Base-by-base conservation (phyloP, 2,113 vertebrate genomes). In the Platichthys stellatus region DNA sequence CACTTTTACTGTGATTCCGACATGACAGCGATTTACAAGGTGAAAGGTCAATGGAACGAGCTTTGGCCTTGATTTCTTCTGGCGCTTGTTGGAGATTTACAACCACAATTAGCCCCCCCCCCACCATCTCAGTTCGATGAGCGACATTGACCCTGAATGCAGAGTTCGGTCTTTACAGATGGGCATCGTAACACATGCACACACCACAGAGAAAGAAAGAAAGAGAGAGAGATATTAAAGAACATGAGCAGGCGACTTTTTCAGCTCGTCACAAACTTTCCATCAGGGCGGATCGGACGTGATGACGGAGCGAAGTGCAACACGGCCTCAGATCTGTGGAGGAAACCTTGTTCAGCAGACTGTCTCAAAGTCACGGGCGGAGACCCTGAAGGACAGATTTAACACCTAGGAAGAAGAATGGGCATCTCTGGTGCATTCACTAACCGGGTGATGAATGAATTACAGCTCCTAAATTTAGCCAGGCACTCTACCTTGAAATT, bases 401-500 rank as follows among this genome's bases (percentile, higher is more conserved):
- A 88, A 83, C 90, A 92, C 90, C 90, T 83, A 86, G 77, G 87
- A 87, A 91, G 89, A 93, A 87, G 84, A 90, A 92, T 92, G 86
- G 89, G 83, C 84, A 86, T 92, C 90, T 86, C 90, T 82, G 83
- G 88, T 78, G 89, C 86, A 88, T 89, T 92, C 81, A 81, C 89
- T 90, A 89, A 93, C 87, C 85, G 89, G 78, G 85, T 91, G 90
- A 94, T 93, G 89, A 94, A 94, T 93, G 92, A 93, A 94, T 93
- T 93, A 93, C 91, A 74, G 82, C 87, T 88, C 80, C 90, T 90
- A 91, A 92, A 93, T 94, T 92, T 93, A 93, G 91, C 88, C 75
- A 63, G 76, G 88, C 92, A 91, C 90, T 89, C 93, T 94, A 95
- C 93, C 94, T 94, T 95, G 93, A 94, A 93, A 93, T 93, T 88